A percentile compares a stretch with the other conserved stretches of the same genome.
Conservation (phyloP, 2,888 invertebrate species). For the Metalampra italica region DNA sequence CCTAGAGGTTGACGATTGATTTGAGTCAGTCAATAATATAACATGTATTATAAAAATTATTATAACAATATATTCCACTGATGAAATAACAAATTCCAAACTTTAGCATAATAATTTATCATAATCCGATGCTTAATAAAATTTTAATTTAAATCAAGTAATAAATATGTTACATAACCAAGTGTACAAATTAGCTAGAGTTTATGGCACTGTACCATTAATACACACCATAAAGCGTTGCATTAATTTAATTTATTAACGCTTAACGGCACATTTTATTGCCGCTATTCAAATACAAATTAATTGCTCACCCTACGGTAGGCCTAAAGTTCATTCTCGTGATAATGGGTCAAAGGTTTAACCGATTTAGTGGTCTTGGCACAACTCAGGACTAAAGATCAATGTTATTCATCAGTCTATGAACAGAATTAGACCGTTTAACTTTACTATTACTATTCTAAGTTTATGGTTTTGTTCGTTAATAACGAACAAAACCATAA, state of each 20-base stretch:
- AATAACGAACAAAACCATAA: too few relatives aligned
- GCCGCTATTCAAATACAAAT: background rate
- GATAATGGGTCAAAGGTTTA: conserved; percentile 3
- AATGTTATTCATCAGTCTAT: background rate
- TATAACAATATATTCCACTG: too few relatives aligned
- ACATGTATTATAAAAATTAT: too few relatives aligned
- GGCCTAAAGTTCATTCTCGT: conserved; percentile 2
- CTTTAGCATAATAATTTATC: too few relatives aligned
- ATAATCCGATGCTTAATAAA: background rate
- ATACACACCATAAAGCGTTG: background rate
- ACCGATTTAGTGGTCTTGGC: conserved; percentile 1
- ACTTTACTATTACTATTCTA: too few relatives aligned
- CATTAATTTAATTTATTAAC: background rate
- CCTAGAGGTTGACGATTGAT: background rate
- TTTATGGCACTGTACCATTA: background rate
- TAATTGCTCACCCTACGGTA: background rate
- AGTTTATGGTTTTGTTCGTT: too few relatives aligned
- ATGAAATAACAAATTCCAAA: too few relatives aligned
- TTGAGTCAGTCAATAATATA: too few relatives aligned
- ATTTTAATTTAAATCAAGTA: background rate
- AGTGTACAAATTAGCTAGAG: background rate
- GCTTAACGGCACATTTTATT: background rate
- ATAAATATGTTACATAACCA: background rate
- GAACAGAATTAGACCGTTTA: too few relatives aligned
- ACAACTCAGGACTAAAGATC: background rate